Evolutionary conservation across 2,797 vertebrate species (phyloP), one percentile per base, ranked within the genome.

Genomic region (Characodon lateralis): DNA sequence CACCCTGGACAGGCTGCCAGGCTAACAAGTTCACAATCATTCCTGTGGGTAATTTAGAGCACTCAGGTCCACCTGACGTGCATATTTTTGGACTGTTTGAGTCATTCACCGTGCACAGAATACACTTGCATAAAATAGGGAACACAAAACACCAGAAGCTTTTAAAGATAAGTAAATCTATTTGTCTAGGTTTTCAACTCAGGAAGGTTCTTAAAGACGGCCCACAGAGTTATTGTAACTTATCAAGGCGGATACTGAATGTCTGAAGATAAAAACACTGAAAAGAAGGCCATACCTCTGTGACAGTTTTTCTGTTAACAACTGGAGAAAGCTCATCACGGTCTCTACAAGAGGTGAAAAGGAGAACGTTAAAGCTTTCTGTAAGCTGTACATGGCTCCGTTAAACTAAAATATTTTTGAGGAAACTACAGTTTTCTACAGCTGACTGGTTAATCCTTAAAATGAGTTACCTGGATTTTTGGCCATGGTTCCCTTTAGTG

Each of bases 401-500:
- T 39, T 22, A 26, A 41, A 39, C 63, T 12, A 13, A 66, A 24
- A 24, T 31, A 18, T 66, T 22, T 41, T 35, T 16, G 3, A 28
- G 56, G 5, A 28, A 59, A 28, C 10, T 59, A 58, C 12, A 58
- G 56, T 16, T 59, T 61, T 61, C 24, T 31, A 31, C 13, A 31
- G 9, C 18, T 61, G 51, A 28, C 63, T 51, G 50, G 50, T 51
- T 16, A 51, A 51, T 18, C 14, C 6, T 65, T 65, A n/a, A n/a
- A 68, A 5, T 3, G 35, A 51, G 48, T 41, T 51, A 99, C 98
- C 98, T 96, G 98, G 98, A 66, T 87, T 97, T 94, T 96, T 95
- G 59, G 97, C 97, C 95, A 99, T 99, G 0, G 98, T 99, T 78
- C 98, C 98, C 82, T 97, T 97, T 51, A 99, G 95, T 39, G 98